These are phyloP conservation scores for Chrysogorgia sp. DNA, from an alignment of 92 coral and sea anemone genomes.

Conservation along the genomic window DNA sequence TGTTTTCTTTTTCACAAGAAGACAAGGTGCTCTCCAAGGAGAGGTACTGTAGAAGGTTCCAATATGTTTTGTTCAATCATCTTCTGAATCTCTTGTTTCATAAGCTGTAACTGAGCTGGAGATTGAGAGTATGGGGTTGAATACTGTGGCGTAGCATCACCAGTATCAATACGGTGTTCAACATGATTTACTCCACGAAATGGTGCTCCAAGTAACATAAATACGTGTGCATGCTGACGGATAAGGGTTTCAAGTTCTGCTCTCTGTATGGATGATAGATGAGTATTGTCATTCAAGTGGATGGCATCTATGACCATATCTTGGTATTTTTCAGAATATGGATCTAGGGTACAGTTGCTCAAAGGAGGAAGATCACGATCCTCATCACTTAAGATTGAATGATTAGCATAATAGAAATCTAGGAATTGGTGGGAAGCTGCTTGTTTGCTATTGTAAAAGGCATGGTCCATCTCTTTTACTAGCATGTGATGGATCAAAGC, in stretches of 20 bases:
- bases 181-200: slow-evolving; percentile 18
- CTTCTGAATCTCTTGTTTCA: background rate
- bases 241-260: slow-evolving; percentile 25
- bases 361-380: slow-evolving; percentile 46
- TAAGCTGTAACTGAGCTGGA: background rate
- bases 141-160: background rate
- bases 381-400: slow-evolving; percentile 2
- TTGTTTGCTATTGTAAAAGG: background rate
- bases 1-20: slow-evolving; percentile 2
- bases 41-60: slow-evolving; percentile 13
- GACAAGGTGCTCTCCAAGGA: slow-evolving; percentile 2
- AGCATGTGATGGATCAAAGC: slow-evolving; percentile 11
- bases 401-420: slow-evolving; percentile 1
- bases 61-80: background rate
- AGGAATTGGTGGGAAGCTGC: background rate
- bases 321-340: slow-evolving; percentile 46
- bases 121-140: background rate
- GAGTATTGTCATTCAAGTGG: slow-evolving; percentile 22
- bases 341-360: slow-evolving; percentile 39
- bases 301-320: slow-evolving; percentile 25
- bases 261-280: background rate
- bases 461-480: slow-evolving; percentile 1
- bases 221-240: slow-evolving; percentile 31
- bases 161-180: slow-evolving; percentile 9
- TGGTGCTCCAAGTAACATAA: slow-evolving; percentile 44